Conservation (phyloP, 1,140 invertebrate genomes). For the Sogatella furcifera region DNA sequence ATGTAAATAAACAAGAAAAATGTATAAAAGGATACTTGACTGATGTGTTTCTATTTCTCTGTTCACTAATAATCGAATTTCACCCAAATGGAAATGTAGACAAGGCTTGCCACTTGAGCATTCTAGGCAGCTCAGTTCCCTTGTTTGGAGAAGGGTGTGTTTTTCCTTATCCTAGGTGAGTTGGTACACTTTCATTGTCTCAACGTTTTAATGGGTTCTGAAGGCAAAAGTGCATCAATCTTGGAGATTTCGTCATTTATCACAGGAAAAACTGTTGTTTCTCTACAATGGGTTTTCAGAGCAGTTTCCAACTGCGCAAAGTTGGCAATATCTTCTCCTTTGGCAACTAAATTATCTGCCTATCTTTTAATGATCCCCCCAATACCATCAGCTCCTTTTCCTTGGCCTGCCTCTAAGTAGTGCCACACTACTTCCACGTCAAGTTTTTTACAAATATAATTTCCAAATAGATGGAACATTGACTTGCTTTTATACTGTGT, state of each 20-base stretch:
- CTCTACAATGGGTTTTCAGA: conserved; percentile 1
- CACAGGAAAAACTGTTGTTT: conserved; percentile 6
- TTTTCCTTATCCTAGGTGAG: conserved; percentile 10
- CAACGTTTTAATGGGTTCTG: conserved; percentile 3
- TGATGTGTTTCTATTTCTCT: conserved; percentile 6
- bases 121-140: conserved; percentile 5
- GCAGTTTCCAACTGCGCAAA: conserved; percentile 8
- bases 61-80: conserved; percentile 2
- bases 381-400: conserved; percentile 23
- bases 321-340: too few relatives aligned
- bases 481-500: too few relatives aligned
- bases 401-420: conserved; percentile 22
- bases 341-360: conserved; percentile 17
- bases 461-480: too few relatives aligned
- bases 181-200: conserved; percentile 8
- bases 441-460: too few relatives aligned
- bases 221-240: conserved; percentile 3
- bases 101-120: conserved; percentile 7
- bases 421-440: too few relatives aligned
- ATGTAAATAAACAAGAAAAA: background rate
- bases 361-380: conserved; percentile 21
- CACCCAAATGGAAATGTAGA: conserved; percentile 5
- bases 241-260: conserved; percentile 2
- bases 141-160: background rate
- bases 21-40: conserved; percentile 8